Conservation (phyloP, 2,888 invertebrate species). For the Anaspis maculata region DNA sequence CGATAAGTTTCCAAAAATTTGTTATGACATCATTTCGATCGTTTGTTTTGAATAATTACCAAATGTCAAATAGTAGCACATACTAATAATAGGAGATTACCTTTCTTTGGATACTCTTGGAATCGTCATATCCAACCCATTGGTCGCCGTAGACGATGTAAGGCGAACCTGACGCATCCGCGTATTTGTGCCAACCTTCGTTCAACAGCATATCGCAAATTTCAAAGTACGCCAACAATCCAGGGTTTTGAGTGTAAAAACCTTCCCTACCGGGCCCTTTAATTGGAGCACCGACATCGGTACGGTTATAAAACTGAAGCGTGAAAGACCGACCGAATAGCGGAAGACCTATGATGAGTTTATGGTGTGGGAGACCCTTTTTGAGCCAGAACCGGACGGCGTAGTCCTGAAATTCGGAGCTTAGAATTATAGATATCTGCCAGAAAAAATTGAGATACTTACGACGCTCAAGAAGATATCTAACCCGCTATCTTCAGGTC, state of each 20-base stretch:
- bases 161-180: constrained; percentile 58
- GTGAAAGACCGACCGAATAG: constrained; percentile 67
- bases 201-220: constrained; percentile 44
- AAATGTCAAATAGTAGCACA: no score
- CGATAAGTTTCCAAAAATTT: no score
- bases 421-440: not conserved
- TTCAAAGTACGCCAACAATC: constrained; percentile 66
- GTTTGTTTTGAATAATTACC: no score
- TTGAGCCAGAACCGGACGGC: constrained; percentile 59
- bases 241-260: constrained; percentile 58
- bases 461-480: constrained; percentile 48
- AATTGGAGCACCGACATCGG: constrained; percentile 50
- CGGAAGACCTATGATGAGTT: constrained; percentile 64
- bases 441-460: constrained; percentile 21
- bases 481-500: constrained; percentile 44
- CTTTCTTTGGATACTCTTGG: constrained; percentile 55
- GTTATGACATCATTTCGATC: no score
- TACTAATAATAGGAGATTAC: constrained; percentile 41
- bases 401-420: constrained; percentile 47
- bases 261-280: constrained; percentile 58
- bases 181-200: constrained; percentile 30
- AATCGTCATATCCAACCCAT: constrained; percentile 75
- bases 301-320: constrained; percentile 47
- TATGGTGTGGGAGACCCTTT: constrained; percentile 55
- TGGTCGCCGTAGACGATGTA: constrained; percentile 62